Conservation (phyloP, 2,888 invertebrate genomes). For the Dascillus cervinus region DNA sequence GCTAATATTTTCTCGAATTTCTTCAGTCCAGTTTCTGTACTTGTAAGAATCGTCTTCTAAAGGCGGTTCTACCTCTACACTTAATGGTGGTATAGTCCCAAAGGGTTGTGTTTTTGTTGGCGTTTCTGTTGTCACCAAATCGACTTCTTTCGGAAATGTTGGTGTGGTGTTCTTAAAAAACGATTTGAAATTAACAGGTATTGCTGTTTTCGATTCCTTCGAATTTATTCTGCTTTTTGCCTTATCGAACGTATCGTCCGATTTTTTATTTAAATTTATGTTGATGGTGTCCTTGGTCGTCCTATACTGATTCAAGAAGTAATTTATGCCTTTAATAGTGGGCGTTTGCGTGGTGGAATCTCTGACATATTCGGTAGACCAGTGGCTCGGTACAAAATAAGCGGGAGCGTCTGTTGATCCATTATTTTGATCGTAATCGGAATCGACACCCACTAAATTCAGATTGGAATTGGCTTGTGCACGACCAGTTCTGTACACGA, state of each 20-base stretch:
- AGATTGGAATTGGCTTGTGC: constrained; percentile 18
- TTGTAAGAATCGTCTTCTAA: constrained; percentile 1
- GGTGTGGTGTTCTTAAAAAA: constrained; percentile 25
- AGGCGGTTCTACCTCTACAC: constrained; percentile 10
- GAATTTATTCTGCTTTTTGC: background rate
- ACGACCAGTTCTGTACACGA: constrained; percentile 27
- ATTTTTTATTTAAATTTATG: background rate
- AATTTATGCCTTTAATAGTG: constrained; percentile 8
- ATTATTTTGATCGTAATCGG: constrained; percentile 41
- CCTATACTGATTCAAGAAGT: constrained; percentile 1
- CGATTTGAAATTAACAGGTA: constrained; percentile 20
- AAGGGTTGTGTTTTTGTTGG: background rate
- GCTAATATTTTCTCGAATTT: background rate
- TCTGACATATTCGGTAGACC: constrained; percentile 44
- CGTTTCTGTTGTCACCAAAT: constrained; percentile 3
- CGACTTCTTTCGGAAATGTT: constrained; percentile 20
- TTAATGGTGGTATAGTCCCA: constrained; percentile 7
- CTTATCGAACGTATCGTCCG: background rate
- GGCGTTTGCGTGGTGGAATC: constrained; percentile 13
- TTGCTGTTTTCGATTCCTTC: background rate
- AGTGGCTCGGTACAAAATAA: constrained; percentile 48
- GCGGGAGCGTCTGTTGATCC: constrained; percentile 42
- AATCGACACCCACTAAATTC: constrained; percentile 45
- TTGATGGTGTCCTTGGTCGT: background rate
- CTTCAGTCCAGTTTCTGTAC: background rate